Percentiles rank a stretch among this genome's conserved stretches.
Conservation (phyloP, 2,888 invertebrate genomes). For the Abrostola triplasia region DNA sequence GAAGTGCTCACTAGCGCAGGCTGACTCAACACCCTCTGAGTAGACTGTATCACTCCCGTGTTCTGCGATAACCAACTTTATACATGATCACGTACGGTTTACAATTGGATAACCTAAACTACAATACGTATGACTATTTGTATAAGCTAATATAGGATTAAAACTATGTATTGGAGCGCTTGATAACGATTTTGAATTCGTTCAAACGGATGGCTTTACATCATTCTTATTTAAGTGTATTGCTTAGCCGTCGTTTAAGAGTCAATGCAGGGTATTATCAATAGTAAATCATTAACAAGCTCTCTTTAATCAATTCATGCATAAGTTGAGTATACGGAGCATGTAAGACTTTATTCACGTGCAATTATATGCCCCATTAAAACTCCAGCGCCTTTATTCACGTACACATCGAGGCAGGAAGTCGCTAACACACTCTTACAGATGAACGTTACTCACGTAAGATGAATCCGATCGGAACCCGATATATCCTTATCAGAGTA, state of each 20-base stretch:
- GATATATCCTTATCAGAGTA: not conserved
- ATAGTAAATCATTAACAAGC: not conserved
- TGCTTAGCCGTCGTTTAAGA: not conserved
- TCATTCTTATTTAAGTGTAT: not conserved
- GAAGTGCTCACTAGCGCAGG: conserved; percentile 81
- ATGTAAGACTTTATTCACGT: not conserved
- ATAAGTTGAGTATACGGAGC: conserved; percentile 13
- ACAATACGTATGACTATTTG: not conserved
- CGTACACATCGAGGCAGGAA: too few relatives aligned
- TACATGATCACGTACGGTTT: conserved; percentile 20
- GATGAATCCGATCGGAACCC: not conserved
- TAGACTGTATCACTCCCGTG: conserved; percentile 83
- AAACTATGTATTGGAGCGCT: not conserved
- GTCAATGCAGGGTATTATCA: not conserved
- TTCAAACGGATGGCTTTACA: not conserved
- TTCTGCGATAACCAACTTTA: conserved; percentile 71
- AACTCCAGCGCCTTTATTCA: not conserved
- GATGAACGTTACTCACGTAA: conserved; percentile 16
- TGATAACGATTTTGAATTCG: not conserved
- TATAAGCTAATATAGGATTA: conserved; percentile 6
- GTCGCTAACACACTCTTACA: conserved; percentile 13
- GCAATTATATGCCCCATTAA: not conserved
- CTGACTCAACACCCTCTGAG: conserved; percentile 79
- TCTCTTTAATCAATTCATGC: conserved; percentile 8
- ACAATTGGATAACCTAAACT: conserved; percentile 7